Conservation (phyloP, 2,888 invertebrate genomes). For the Dryobotodes eremita region DNA sequence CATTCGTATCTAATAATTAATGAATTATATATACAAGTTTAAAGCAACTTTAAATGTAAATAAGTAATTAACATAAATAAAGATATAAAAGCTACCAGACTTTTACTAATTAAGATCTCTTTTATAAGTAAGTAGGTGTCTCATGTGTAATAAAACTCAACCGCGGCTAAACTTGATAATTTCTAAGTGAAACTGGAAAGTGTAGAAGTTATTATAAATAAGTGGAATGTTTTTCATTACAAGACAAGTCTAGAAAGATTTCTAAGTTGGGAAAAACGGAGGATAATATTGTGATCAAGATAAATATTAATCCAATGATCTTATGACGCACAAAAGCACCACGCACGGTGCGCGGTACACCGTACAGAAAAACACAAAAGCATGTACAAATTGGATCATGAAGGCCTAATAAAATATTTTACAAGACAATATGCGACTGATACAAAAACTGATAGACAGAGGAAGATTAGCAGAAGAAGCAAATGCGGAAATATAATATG, state of each 20-base stretch:
- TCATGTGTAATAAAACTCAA: slow-evolving; percentile 19
- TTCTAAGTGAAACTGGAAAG: slow-evolving; percentile 55
- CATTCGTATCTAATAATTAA: not conserved
- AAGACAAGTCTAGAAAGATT: not conserved
- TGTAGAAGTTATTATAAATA: slow-evolving; percentile 25
- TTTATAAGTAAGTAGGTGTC: slow-evolving; percentile 1
- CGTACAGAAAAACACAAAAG: no score
- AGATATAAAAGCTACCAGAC: slow-evolving; percentile 5
- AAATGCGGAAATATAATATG: not conserved
- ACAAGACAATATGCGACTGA: no score
- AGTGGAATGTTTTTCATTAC: slow-evolving; percentile 22
- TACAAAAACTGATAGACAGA: not conserved
- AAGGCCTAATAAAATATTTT: not conserved
- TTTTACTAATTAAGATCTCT: slow-evolving; percentile 26
- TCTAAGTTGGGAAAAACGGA: slow-evolving; percentile 8
- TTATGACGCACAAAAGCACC: no score
- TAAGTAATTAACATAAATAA: slow-evolving; percentile 11
- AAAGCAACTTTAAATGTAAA: not conserved
- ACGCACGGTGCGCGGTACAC: not conserved
- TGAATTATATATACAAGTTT: not conserved
- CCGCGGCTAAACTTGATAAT: slow-evolving; percentile 34
- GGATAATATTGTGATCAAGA: not conserved
- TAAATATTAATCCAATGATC: not conserved
- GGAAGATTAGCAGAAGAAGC: not conserved
- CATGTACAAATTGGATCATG: not conserved